A percentile compares a stretch with the other conserved stretches of the same genome.
These are phyloP conservation scores for Monochamus alternatus DNA, from an alignment of 2,888 invertebrate species.

Conservation along the genomic window DNA sequence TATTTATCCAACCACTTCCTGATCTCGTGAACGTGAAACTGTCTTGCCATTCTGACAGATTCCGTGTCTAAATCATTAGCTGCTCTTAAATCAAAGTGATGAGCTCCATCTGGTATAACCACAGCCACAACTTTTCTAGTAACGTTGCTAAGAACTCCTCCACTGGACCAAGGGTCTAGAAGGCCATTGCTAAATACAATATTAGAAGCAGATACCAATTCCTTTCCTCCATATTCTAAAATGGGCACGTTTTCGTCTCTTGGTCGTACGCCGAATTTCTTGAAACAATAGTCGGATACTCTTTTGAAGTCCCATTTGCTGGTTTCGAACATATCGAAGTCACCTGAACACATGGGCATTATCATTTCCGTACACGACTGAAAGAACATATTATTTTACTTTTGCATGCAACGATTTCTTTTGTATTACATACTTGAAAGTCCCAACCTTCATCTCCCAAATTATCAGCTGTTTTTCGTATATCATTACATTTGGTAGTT, in stretches of 20 bases:
- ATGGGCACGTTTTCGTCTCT: conserved; percentile 76
- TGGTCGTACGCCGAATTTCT: conserved; percentile 78
- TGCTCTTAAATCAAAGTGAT: conserved; percentile 87
- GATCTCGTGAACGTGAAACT: conserved; percentile 77
- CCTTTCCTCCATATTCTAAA: conserved; percentile 86
- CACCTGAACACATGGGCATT: conserved; percentile 89
- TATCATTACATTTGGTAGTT: conserved; percentile 79
- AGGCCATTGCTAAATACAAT: conserved; percentile 90
- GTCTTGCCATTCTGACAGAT: conserved; percentile 78
- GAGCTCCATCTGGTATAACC: conserved; percentile 87
- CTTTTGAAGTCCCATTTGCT: conserved; percentile 81
- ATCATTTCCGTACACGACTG: conserved; percentile 97
- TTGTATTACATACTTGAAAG: conserved; percentile 78
- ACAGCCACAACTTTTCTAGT: conserved; percentile 80
- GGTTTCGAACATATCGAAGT: conserved; percentile 88
- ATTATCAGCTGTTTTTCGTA: conserved; percentile 73
- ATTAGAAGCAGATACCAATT: conserved; percentile 79
- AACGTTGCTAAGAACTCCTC: conserved; percentile 83
- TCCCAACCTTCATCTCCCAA: conserved; percentile 85
- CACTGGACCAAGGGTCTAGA: conserved; percentile 90
- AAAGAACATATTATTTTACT: conserved; percentile 34
- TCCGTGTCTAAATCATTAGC: conserved; percentile 77
- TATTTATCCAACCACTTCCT: conserved; percentile 72
- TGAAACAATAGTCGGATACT: conserved; percentile 79
- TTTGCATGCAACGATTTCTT: not conserved